These are phyloP conservation scores for Drosophila paulistorum DNA, from an alignment of 1,140 invertebrate species.

Conservation along the genomic window DNA sequence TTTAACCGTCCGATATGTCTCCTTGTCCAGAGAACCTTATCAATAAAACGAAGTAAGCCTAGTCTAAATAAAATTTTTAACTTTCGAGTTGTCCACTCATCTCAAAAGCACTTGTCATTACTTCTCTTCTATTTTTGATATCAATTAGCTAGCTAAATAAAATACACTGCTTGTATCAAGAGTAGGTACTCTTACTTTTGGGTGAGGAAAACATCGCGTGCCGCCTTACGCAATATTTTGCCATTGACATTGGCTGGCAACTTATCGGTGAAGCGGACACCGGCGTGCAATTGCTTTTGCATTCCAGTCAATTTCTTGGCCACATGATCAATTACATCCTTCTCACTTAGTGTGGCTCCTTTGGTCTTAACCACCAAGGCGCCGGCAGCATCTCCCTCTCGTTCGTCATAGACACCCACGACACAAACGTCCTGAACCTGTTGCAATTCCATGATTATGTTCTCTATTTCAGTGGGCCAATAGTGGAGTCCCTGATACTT, in stretches of 20 bases:
- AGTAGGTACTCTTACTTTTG: constrained; percentile 21
- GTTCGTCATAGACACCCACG: constrained; percentile 65
- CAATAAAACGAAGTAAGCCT: too few relatives aligned
- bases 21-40: too few relatives aligned
- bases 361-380: constrained; percentile 68
- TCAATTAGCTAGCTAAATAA: too few relatives aligned
- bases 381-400: constrained; percentile 57
- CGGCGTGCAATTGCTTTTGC: constrained; percentile 84
- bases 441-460: constrained; percentile 44
- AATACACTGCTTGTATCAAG: too few relatives aligned
- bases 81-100: too few relatives aligned
- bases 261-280: constrained; percentile 85
- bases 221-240: constrained; percentile 85
- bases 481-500: constrained; percentile 85
- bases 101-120: not conserved
- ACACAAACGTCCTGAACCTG: constrained; percentile 73
- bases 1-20: too few relatives aligned
- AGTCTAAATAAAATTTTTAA: too few relatives aligned
- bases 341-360: constrained; percentile 24
- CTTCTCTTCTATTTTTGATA: not conserved
- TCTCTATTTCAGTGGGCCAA: constrained; percentile 74
- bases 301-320: constrained; percentile 76
- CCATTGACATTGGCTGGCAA: constrained; percentile 87
- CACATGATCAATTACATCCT: constrained; percentile 66
- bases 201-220: constrained; percentile 76